These are phyloP conservation scores for Proteles cristata DNA, from an alignment of 2,113 vertebrate species.

Conservation along the genomic window DNA sequence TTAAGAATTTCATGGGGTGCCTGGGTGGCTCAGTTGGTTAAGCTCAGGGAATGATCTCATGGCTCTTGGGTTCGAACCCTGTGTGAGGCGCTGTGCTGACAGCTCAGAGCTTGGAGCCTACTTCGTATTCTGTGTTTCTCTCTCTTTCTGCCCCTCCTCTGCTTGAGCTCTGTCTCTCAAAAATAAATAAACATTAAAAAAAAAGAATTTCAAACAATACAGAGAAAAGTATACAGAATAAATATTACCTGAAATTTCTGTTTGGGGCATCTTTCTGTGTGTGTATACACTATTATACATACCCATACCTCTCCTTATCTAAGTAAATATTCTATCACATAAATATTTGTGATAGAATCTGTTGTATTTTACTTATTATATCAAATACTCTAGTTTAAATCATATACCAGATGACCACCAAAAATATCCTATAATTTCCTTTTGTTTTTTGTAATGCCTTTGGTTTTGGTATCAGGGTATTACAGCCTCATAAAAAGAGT, in stretches of 20 bases:
- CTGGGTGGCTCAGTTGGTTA: no score
- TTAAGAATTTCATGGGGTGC: no score
- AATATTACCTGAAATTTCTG: background rate
- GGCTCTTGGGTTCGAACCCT: no score
- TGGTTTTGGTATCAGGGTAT: background rate
- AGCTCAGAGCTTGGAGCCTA: no score
- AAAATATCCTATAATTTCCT: background rate
- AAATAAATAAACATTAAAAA: no score
- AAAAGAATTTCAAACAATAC: conserved; percentile 1
- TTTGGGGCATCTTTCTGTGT: background rate
- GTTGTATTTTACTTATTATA: background rate
- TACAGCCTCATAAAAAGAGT: no score
- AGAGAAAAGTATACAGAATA: conserved; percentile 17
- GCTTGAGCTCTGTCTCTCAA: no score
- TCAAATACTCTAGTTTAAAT: conserved; percentile 11
- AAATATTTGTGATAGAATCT: background rate
- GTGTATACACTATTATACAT: background rate
- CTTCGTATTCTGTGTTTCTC: no score
- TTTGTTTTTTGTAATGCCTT: background rate
- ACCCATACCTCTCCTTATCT: background rate
- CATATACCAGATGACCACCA: background rate
- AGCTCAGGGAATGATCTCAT: no score
- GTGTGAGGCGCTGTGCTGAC: no score
- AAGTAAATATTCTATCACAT: background rate
- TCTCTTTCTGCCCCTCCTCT: no score